Evolutionary conservation across 1,140 invertebrate species (phyloP), one percentile per base, ranked within the genome.

Genomic region (Panagrolaimus sp.): DNA sequence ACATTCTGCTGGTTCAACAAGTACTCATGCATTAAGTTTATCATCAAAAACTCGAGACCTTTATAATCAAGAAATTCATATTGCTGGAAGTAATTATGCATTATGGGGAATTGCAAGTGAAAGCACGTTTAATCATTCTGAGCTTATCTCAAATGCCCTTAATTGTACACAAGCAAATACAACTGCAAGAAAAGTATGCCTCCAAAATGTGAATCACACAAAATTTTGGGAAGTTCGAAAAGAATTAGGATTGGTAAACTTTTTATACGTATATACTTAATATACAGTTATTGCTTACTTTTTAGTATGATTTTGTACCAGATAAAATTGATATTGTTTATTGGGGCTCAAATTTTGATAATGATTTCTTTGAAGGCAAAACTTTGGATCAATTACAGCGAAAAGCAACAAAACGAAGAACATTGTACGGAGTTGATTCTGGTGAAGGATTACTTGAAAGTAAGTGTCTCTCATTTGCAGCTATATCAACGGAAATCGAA

Each of bases 11-110:
- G 92, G 92, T 0, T 91, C 90, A 5, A 90, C 90, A n/a, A 91
- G 91, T 25, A 91, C 92, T 0, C 83, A 82, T 53, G 85, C 91
- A 5, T 91, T 92, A 77, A 86, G 92, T 62, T 86, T 93, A 65
- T 92, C 91, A 0, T 91, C 91, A 1, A 85, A 57, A 25, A 57
- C 51, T 11, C 11, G n/a, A 27, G 13, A 16, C 4, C 27, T 57
- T 20, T 57, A 25, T 8, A 57, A 57, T 13, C 27, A 57, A 25
- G 20, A 20, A 27, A 57, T 57, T 13, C 51, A 57, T 8, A 20
- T 25, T 4, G 20, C 51, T 3, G 11, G 13, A 13, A 38, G 31
- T 7, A 38, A 38, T 13, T 25, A 25, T 9, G 51, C 11, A 1
- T 9, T n/a, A 1, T 13, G 51, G 11, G 51, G 14, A 57, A 25